Conservation (phyloP, 2,888 invertebrate species). For the Lydus trimaculatus region DNA sequence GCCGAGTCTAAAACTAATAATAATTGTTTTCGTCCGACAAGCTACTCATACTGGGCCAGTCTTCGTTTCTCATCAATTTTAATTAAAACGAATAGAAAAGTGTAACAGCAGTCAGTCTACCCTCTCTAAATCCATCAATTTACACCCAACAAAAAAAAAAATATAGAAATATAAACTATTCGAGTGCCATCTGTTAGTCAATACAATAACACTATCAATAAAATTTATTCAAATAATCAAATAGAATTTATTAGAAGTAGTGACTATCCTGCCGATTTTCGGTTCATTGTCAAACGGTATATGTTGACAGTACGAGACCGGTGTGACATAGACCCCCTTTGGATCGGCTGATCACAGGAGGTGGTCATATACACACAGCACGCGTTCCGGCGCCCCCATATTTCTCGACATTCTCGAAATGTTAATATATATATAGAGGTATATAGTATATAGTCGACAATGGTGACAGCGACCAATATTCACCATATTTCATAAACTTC, state of each 20-base stretch:
- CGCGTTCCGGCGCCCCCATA: conserved; percentile 45
- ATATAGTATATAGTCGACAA: too few species aligned
- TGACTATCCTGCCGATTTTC: background rate
- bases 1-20: conserved; percentile 52
- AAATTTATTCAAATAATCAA: too few species aligned
- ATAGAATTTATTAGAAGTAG: background rate
- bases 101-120: background rate
- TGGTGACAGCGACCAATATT: conserved; percentile 35
- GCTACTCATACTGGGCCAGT: conserved; percentile 54
- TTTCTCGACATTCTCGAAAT: conserved; percentile 26
- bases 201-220: background rate
- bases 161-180: background rate
- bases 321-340: conserved; percentile 34
- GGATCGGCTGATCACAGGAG: conserved; percentile 24
- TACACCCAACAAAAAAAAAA: background rate
- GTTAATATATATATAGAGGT: too few species aligned
- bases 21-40: conserved; percentile 46
- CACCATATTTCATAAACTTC: conserved; percentile 33
- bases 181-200: background rate
- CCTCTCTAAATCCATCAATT: background rate
- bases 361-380: conserved; percentile 39
- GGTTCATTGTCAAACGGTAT: conserved; percentile 16
- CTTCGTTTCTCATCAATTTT: conserved; percentile 51
- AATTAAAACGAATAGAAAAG: conserved; percentile 34
- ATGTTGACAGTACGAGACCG: conserved; percentile 29